Evolutionary conservation across 2,113 vertebrate species (phyloP).

Genomic region (Zosterops hypoxanthus): DNA sequence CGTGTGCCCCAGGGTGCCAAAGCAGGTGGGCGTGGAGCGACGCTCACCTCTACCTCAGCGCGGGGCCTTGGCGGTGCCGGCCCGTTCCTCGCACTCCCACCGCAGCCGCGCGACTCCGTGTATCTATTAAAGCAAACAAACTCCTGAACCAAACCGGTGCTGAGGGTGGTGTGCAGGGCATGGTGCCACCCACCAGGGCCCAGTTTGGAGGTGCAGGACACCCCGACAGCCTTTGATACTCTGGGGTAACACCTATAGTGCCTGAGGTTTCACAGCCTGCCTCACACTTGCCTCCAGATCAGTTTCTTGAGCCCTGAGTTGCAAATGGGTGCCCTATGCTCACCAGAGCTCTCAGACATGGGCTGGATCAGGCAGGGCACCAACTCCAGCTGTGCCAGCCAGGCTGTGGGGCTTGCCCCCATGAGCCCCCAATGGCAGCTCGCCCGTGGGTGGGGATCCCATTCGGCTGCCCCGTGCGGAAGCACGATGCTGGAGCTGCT

Average conservation of each 20-base stretch:
- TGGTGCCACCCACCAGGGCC: rapidly evolving
- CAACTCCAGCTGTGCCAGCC: not conserved
- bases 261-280: not conserved
- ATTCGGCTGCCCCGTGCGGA: not conserved
- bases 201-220: not conserved
- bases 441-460: rapidly evolving
- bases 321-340: not conserved
- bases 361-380: not conserved
- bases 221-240: rapidly evolving
- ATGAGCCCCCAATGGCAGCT: not conserved
- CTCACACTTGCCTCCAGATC: not conserved
- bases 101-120: rapidly evolving
- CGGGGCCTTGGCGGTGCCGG: rapidly evolving
- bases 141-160: not conserved
- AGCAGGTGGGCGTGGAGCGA: slow-evolving; percentile 70
- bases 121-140: slow-evolving; percentile 23
- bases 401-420: not conserved
- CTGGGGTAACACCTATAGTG: too few relatives aligned
- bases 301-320: not conserved
- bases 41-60: slow-evolving; percentile 84
- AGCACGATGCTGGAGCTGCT: not conserved
- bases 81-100: not conserved
- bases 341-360: not conserved
- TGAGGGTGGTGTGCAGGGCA: not conserved
- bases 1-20: slow-evolving; percentile 63